A percentile compares a stretch with the other conserved stretches of the same genome.
Conservation (phyloP, 1,140 invertebrate species). For the Diabrotica virgifera region DNA sequence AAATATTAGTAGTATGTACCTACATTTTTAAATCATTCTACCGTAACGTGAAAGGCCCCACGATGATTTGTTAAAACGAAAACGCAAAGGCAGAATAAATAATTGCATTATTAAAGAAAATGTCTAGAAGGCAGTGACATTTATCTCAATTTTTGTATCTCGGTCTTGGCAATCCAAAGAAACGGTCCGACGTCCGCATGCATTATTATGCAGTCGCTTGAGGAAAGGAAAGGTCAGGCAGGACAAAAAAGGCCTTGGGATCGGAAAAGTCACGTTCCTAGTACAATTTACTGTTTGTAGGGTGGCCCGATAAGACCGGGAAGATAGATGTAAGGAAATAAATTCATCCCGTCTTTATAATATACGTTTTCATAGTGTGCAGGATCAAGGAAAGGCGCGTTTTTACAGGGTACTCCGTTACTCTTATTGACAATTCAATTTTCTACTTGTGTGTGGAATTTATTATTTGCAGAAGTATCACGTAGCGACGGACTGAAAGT, state of each 20-base stretch:
- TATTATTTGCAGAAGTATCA: not conserved
- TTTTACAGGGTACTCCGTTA: conserved; percentile 4
- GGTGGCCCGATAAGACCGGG: conserved; percentile 1
- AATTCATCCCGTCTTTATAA: conserved; percentile 12
- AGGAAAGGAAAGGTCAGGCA: conserved; percentile 12
- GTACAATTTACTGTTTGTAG: conserved; percentile 16
- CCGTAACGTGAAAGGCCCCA: too few relatives aligned
- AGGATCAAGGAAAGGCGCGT: not conserved
- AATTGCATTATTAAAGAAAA: too few relatives aligned
- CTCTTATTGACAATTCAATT: conserved; percentile 10
- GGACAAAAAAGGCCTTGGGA: conserved; percentile 8
- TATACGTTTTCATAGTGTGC: conserved; percentile 5
- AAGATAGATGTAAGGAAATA: conserved; percentile 13
- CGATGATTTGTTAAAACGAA: too few relatives aligned
- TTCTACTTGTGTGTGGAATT: not conserved
- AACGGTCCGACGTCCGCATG: conserved; percentile 10
- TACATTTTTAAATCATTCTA: too few relatives aligned
- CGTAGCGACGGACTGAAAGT: not conserved
- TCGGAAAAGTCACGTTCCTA: conserved; percentile 14
- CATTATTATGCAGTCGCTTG: conserved; percentile 13
- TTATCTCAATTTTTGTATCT: not conserved
- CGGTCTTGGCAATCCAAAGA: not conserved
- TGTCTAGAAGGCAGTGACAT: not conserved
- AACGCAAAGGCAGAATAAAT: too few relatives aligned
- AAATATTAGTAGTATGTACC: too few relatives aligned